Evolutionary conservation across 2,888 invertebrate genomes (phyloP).

Genomic region (Dynastes hyllus): DNA sequence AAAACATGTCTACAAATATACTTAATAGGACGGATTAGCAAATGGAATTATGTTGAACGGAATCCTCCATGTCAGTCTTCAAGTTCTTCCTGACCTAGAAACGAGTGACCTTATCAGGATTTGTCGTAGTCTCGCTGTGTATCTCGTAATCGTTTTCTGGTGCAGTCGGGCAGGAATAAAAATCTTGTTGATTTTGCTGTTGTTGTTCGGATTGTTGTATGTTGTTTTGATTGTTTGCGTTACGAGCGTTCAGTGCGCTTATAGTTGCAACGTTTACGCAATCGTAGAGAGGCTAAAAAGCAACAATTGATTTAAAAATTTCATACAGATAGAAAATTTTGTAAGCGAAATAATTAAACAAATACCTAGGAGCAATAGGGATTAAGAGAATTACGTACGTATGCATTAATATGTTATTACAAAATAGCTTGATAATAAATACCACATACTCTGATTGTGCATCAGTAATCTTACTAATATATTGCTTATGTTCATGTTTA

Average conservation of each 20-base stretch:
- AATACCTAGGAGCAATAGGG: no score
- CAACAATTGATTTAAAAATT: slow-evolving; percentile 16
- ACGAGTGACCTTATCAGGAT: slow-evolving; percentile 68
- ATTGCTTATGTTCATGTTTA: no score
- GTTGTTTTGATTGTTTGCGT: slow-evolving; percentile 29
- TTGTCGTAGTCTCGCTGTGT: slow-evolving; percentile 45
- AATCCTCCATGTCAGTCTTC: neutral
- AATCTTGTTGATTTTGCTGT: slow-evolving; percentile 54
- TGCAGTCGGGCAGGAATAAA: slow-evolving; percentile 52
- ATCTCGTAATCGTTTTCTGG: slow-evolving; percentile 51
- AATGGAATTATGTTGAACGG: slow-evolving; percentile 25
- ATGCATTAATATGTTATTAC: no score
- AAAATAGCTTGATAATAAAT: no score
- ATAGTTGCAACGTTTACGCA: slow-evolving; percentile 74
- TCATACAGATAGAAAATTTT: no score
- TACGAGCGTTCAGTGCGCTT: slow-evolving; percentile 66
- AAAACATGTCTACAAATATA: slow-evolving; percentile 17
- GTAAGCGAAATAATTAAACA: no score
- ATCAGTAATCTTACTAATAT: no score
- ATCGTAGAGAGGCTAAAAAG: slow-evolving; percentile 74
- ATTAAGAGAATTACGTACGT: no score
- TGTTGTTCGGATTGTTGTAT: slow-evolving; percentile 55
- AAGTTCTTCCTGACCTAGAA: slow-evolving; percentile 61
- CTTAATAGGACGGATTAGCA: slow-evolving; percentile 31
- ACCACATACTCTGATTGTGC: no score